phyloP scores from a whole-genome alignment of 2,113 vertebrate species.

The Nipponia nippon region DNA sequence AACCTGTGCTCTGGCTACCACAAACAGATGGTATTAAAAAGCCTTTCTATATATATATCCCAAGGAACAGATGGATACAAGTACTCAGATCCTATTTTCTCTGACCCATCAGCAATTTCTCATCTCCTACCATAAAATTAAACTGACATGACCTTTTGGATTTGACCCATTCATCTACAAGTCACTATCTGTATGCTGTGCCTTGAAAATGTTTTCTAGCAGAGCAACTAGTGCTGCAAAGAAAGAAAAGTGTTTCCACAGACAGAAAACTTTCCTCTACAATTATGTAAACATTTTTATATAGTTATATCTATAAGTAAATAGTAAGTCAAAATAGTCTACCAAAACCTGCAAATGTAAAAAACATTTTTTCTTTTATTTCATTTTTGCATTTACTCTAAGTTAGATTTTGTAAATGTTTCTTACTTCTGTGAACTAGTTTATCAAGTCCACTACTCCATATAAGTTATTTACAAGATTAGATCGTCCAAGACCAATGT shows the following conservation, averaged over 20 bases:
- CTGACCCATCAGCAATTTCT: constrained; percentile 29
- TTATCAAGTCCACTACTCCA: background rate
- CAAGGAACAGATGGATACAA: background rate
- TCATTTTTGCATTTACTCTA: background rate
- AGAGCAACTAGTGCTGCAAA: background rate
- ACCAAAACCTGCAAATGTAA: background rate
- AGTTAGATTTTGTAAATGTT: background rate
- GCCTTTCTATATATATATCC: background rate
- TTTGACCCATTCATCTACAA: background rate
- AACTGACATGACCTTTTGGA: background rate
- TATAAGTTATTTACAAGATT: background rate
- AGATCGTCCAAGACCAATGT: background rate
- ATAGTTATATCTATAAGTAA: background rate
- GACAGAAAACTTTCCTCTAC: background rate
- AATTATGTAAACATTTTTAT: background rate
- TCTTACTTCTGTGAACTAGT: background rate
- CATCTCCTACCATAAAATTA: constrained; percentile 14
- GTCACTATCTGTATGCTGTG: background rate
- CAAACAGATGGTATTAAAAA: constrained; percentile 26
- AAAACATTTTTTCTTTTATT: background rate
- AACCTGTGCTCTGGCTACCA: constrained; percentile 3
- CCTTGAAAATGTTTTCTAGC: background rate
- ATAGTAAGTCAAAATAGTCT: background rate
- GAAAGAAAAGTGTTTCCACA: background rate
- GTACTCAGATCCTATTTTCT: background rate